phyloP scores from a whole-genome alignment of 2,888 invertebrate species.

The Ectropis crepuscularia region DNA sequence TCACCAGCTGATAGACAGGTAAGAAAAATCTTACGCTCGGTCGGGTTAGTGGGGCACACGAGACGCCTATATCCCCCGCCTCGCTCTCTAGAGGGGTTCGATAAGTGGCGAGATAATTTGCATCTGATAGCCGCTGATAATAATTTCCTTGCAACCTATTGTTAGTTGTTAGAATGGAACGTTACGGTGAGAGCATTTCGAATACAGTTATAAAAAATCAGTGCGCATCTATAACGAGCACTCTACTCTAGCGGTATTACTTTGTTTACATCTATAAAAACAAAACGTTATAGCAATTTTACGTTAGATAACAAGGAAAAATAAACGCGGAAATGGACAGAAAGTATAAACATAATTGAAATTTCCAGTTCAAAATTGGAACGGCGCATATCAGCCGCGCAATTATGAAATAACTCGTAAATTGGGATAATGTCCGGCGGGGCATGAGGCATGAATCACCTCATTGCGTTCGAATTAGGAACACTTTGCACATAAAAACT shows the following conservation, averaged over 20 bases:
- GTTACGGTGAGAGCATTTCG: slow-evolving; percentile 61
- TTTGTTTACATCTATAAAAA: slow-evolving; percentile 17
- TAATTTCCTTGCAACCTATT: slow-evolving; percentile 69
- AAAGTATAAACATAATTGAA: not conserved
- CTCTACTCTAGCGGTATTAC: not conserved
- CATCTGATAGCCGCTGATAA: slow-evolving; percentile 76
- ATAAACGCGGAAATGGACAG: not conserved
- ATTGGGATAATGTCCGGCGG: slow-evolving; percentile 69
- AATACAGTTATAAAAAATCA: slow-evolving; percentile 37
- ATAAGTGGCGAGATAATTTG: slow-evolving; percentile 75
- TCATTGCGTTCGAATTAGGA: slow-evolving; percentile 57
- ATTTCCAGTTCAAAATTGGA: slow-evolving; percentile 25
- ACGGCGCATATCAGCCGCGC: slow-evolving; percentile 37
- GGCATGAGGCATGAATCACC: slow-evolving; percentile 66
- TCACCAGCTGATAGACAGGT: slow-evolving; percentile 54
- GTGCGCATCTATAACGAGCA: slow-evolving; percentile 20
- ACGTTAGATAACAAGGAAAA: not conserved
- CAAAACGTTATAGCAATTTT: not conserved
- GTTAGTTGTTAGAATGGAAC: slow-evolving; percentile 57
- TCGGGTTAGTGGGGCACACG: slow-evolving; percentile 75
- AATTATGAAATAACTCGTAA: slow-evolving; percentile 66
- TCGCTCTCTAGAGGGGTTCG: slow-evolving; percentile 71
- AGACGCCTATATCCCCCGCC: slow-evolving; percentile 55
- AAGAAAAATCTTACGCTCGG: slow-evolving; percentile 65
- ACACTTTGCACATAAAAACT: slow-evolving; percentile 34